Evolutionary conservation across 2,113 vertebrate genomes (phyloP), one percentile per base, ranked within the genome.

Genomic region (Chloroceryle aenea): DNA sequence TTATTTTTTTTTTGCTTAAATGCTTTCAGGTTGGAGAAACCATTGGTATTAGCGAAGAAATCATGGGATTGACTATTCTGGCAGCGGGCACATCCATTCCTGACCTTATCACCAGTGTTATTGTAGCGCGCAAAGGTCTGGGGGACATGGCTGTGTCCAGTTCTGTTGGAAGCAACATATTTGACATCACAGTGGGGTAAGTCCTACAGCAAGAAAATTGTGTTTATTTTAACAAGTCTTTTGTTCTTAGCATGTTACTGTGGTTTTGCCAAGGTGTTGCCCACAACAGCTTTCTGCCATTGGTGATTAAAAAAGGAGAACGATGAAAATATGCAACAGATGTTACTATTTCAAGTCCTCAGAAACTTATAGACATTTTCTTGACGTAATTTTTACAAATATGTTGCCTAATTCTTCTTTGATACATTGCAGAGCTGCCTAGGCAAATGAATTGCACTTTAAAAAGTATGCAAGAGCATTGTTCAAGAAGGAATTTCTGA

Each of bases 101-200:
- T 96, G 99, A 99, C 91, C 98, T 99, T 93, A 99, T 99, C 97
- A 99, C 99, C 96, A 99, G 99, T 93, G 99, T 99, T 83, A 99
- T 99, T 59, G 99, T 99, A 89, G 99, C 99, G 96, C 98, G 99
- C 90, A 99, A 99, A 95, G 99, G 99, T n/a, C 98, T 99, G 32
- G 99, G 99, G 6, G 99, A 99, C 69, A 99, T 99, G 99, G 99
- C 99, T 12, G 99, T 99, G 63, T 99, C 99, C 96, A 99, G 99
- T 97, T 99, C 99, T 48, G 99, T 99, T 50, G 99, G 99, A 97
- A 99, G 99, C 96, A 99, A 99, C 97, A 99, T 99, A 97, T 99
- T 99, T 97, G 99, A 99, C 98, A 99, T 99, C 93, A 99, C 99
- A 17, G 99, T 99, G 48, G 99, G 99, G 99, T 99, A 97, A 98